Conservation (phyloP, 2,888 invertebrate species). For the Anaspis maculata region DNA sequence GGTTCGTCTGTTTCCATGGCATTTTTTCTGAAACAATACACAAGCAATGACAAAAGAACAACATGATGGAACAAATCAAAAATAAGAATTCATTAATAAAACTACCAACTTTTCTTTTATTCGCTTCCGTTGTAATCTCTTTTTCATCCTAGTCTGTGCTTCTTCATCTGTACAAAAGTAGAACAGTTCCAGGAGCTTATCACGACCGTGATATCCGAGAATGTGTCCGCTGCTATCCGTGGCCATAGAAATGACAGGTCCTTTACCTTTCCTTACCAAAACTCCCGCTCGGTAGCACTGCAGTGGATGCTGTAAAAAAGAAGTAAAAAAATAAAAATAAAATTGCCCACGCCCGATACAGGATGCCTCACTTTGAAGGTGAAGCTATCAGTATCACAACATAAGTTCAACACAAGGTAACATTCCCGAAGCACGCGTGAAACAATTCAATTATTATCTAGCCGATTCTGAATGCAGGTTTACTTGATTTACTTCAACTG, state of each 20-base stretch:
- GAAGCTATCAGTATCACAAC: too few relatives aligned
- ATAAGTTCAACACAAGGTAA: too few relatives aligned
- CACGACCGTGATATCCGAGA: conserved; percentile 76
- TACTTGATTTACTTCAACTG: too few relatives aligned
- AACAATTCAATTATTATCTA: too few relatives aligned
- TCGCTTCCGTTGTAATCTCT: conserved; percentile 68
- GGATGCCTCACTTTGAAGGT: too few relatives aligned
- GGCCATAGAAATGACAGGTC: conserved; percentile 67
- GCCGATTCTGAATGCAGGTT: too few relatives aligned
- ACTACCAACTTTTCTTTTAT: conserved; percentile 51
- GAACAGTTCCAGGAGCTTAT: conserved; percentile 75
- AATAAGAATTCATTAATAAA: conserved; percentile 12
- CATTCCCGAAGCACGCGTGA: too few relatives aligned
- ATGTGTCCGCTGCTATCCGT: conserved; percentile 65
- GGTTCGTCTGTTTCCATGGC: conserved; percentile 5
- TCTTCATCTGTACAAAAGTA: conserved; percentile 70
- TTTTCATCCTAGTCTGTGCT: conserved; percentile 58
- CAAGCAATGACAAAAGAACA: not conserved
- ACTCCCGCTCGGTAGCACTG: conserved; percentile 72
- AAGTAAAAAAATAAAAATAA: conserved; percentile 5
- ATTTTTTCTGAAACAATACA: conserved; percentile 21
- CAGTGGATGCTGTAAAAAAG: conserved; percentile 51
- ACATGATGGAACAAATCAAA: conserved; percentile 1
- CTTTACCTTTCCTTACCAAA: conserved; percentile 68
- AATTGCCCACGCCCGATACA: conserved; percentile 1